Conservation (phyloP, 2,888 invertebrate species). For the Elmis aenea region DNA sequence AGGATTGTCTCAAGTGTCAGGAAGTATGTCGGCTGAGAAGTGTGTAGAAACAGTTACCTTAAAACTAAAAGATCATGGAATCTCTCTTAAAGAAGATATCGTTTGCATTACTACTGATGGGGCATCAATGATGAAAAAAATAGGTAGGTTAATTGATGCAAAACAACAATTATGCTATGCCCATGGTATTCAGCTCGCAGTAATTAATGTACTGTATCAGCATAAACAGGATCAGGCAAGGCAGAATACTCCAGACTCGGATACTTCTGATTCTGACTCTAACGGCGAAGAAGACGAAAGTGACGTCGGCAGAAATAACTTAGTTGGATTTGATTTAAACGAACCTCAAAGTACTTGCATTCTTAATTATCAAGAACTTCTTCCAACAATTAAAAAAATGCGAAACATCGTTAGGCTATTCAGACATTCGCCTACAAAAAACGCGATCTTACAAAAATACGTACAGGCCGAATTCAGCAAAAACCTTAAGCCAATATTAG, state of each 20-base stretch:
- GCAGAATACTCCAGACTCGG: neutral
- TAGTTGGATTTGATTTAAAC: neutral
- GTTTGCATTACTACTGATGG: constrained; percentile 21
- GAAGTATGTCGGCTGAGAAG: too few species aligned
- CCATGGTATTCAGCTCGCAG: constrained; percentile 23
- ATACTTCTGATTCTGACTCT: neutral
- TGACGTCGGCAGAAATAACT: too few species aligned
- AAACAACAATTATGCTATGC: constrained; percentile 25
- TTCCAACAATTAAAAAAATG: neutral
- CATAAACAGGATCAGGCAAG: constrained; percentile 11
- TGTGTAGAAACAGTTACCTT: too few species aligned
- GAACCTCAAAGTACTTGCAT: neutral
- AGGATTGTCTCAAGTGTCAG: too few species aligned
- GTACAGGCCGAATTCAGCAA: too few species aligned
- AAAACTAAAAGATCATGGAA: too few species aligned
- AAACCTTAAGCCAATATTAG: too few species aligned
- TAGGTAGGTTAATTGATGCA: constrained; percentile 16
- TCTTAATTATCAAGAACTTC: neutral
- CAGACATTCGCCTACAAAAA: neutral
- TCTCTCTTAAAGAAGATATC: too few species aligned
- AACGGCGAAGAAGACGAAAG: neutral
- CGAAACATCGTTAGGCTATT: neutral
- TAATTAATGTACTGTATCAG: constrained; percentile 24
- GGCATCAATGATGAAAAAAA: constrained; percentile 21
- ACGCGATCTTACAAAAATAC: too few species aligned